phyloP scores from a whole-genome alignment of 2,797 vertebrate genomes.

The Balearica regulorum region DNA sequence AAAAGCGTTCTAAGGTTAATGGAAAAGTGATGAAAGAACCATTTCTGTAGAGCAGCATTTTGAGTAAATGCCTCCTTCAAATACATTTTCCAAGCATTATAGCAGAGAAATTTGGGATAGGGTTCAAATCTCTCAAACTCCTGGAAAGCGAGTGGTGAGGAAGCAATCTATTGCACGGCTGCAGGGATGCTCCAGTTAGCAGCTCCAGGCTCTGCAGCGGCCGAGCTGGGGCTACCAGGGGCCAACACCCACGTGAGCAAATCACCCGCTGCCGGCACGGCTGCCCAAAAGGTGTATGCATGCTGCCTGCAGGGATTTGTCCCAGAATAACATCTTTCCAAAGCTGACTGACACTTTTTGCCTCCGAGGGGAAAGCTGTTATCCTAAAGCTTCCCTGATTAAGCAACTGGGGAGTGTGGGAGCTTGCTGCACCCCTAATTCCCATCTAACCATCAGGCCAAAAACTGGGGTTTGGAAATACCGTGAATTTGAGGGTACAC shows the following conservation, averaged over 20 bases:
- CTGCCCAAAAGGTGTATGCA: fast-evolving
- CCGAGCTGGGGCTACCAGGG: not conserved
- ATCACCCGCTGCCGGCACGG: fast-evolving
- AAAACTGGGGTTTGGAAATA: not conserved
- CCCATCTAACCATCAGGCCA: not conserved
- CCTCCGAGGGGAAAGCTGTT: not conserved
- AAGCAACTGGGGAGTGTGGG: not conserved
- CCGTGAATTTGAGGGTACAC: not conserved
- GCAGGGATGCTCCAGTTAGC: not conserved
- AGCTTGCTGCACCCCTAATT: not conserved
- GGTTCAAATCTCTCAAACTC: not conserved
- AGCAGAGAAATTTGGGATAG: not conserved
- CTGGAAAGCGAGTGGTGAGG: not conserved
- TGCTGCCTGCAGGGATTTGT: not conserved
- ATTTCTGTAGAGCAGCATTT: not conserved
- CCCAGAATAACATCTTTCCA: not conserved
- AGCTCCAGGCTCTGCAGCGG: not conserved
- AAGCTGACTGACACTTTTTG: not conserved
- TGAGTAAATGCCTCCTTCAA: not conserved
- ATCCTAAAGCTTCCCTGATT: not conserved
- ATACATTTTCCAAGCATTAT: constrained; percentile 25
- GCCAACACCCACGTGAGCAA: not conserved
- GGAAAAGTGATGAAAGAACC: constrained; percentile 4
- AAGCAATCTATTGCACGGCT: not conserved
- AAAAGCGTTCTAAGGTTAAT: constrained; percentile 45